phyloP scores from a whole-genome alignment of 2,113 vertebrate species.

The Coptodon rendalli region DNA sequence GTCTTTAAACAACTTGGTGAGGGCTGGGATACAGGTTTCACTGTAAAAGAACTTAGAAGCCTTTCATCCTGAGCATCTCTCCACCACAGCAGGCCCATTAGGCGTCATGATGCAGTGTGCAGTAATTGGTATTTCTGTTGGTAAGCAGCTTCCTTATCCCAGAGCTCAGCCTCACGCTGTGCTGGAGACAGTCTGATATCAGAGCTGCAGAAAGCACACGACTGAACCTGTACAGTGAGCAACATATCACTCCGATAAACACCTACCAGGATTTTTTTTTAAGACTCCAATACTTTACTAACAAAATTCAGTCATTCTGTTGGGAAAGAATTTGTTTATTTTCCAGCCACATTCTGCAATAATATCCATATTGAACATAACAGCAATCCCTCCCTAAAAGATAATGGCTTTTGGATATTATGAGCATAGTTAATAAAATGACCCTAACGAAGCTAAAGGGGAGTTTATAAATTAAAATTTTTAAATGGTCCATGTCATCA shows the following conservation, averaged over 20 bases:
- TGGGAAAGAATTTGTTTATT: neutral
- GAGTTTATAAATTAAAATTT: conserved; percentile 21
- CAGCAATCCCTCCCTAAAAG: neutral
- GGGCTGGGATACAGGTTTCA: conserved; percentile 22
- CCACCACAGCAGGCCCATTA: conserved; percentile 49
- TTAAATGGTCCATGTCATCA: conserved; percentile 42
- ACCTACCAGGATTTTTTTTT: neutral
- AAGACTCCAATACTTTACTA: neutral
- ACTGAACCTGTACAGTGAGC: conserved; percentile 26
- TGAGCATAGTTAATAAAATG: neutral
- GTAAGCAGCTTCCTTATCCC: conserved; percentile 49
- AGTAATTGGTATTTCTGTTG: conserved; percentile 59
- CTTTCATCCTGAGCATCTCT: conserved; percentile 45
- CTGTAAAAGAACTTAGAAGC: neutral
- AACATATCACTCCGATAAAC: conserved; percentile 9
- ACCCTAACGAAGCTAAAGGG: neutral
- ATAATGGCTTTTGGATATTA: neutral
- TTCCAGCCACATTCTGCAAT: neutral
- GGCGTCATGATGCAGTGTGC: conserved; percentile 38
- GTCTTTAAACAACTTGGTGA: conserved; percentile 7
- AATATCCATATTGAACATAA: neutral
- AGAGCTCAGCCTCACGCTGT: conserved; percentile 35
- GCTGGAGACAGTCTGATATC: conserved; percentile 37
- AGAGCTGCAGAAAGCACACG: conserved; percentile 15
- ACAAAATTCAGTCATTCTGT: neutral